Percentiles rank a stretch among this genome's conserved stretches.
These are phyloP conservation scores for Drosophila meridionalis DNA, from an alignment of 2,888 invertebrate genomes.

Conservation along the genomic window DNA sequence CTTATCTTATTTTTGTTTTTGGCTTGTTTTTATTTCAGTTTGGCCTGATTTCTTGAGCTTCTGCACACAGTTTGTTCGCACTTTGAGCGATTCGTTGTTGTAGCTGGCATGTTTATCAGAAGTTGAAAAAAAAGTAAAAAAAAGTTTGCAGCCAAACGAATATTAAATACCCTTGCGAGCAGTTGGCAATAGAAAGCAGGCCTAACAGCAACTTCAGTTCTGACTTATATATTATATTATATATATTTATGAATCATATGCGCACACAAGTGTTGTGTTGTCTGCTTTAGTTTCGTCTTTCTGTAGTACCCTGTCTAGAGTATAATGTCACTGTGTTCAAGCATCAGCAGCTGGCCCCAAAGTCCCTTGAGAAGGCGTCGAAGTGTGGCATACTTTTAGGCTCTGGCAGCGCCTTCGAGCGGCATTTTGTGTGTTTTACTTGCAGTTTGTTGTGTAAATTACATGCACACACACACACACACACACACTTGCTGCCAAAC, in stretches of 20 bases:
- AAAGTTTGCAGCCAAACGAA: neutral
- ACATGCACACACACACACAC: constrained; percentile 33
- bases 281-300: neutral
- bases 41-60: constrained; percentile 55
- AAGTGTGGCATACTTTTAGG: constrained; percentile 54
- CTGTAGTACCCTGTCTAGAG: neutral
- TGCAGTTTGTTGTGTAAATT: constrained; percentile 59
- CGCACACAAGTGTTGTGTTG: neutral
- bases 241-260: neutral
- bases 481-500: constrained; percentile 37
- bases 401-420: constrained; percentile 44
- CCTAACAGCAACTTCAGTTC: neutral
- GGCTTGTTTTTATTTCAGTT: constrained; percentile 15
- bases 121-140: constrained; percentile 8
- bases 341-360: constrained; percentile 7
- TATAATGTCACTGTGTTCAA: constrained; percentile 7
- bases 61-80: constrained; percentile 21
- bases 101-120: constrained; percentile 29
- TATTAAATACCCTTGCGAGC: constrained; percentile 2
- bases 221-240: neutral
- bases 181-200: neutral
- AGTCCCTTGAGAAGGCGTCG: constrained; percentile 41
- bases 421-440: constrained; percentile 59
- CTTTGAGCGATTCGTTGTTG: constrained; percentile 49
- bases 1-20: constrained; percentile 19